A percentile compares a stretch with the other conserved stretches of the same genome.
These are phyloP conservation scores for Struthidea cinerea DNA, from an alignment of 2,113 vertebrate genomes.

Conservation along the genomic window DNA sequence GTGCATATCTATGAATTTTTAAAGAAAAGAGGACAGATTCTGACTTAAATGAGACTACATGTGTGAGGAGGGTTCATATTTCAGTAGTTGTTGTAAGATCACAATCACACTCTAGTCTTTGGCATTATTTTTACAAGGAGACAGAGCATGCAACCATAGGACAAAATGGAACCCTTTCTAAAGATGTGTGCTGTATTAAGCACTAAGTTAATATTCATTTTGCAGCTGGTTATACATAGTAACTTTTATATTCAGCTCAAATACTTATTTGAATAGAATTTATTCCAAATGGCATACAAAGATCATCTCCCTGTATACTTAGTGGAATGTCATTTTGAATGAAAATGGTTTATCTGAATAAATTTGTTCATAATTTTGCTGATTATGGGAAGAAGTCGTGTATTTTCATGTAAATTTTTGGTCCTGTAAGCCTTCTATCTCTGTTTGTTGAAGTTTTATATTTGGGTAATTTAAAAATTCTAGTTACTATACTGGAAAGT, in stretches of 20 bases:
- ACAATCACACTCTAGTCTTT: not conserved
- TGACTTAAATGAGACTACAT: not conserved
- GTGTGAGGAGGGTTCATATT: not conserved
- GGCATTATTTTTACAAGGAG: not conserved
- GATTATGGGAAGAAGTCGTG: constrained; percentile 5
- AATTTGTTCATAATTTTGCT: constrained; percentile 50
- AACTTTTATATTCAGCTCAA: constrained; percentile 52
- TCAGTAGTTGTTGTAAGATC: not conserved
- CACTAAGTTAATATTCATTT: constrained; percentile 46
- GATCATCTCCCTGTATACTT: constrained; percentile 37
- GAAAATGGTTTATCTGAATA: constrained; percentile 57
- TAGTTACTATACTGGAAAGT: not conserved
- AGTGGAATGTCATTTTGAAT: constrained; percentile 34
- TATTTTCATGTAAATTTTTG: constrained; percentile 60
- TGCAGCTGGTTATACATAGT: constrained; percentile 21
- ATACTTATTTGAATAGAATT: constrained; percentile 43
- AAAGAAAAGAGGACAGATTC: not conserved
- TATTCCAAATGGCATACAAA: constrained; percentile 41
- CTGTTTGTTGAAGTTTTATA: constrained; percentile 9
- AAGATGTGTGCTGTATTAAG: constrained; percentile 9
- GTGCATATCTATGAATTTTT: not conserved
- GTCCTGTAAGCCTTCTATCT: not conserved
- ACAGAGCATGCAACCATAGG: not conserved
- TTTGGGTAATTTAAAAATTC: constrained; percentile 31
- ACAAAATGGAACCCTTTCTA: not conserved